Percentiles rank a stretch among this genome's conserved stretches.
Evolutionary conservation across 2,113 vertebrate species (phyloP).

Genomic region (Leucosticte australis): DNA sequence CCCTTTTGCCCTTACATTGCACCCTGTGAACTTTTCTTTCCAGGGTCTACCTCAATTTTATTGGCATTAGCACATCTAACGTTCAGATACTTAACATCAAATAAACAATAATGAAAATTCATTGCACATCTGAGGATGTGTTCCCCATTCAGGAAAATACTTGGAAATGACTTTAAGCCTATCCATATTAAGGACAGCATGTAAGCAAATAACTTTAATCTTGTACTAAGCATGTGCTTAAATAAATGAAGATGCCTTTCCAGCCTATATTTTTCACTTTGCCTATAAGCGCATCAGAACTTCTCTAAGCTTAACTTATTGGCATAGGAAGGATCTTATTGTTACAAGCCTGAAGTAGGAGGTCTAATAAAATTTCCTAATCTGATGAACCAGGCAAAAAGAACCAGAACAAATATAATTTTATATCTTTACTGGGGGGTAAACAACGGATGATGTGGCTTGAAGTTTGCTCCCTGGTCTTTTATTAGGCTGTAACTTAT

Average conservation of each 20-base stretch:
- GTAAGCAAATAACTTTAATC: slow-evolving; percentile 64
- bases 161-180: slow-evolving; percentile 49
- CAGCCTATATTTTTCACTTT: background rate
- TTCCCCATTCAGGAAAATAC: slow-evolving; percentile 34
- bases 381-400: slow-evolving; percentile 43
- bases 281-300: slow-evolving; percentile 22
- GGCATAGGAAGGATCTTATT: slow-evolving; percentile 17
- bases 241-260: slow-evolving; percentile 47
- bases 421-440: background rate
- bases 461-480: slow-evolving; percentile 15
- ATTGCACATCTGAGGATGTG: background rate
- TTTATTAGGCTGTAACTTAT: slow-evolving; percentile 28
- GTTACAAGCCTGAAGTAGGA: slow-evolving; percentile 4
- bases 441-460: background rate
- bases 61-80: background rate
- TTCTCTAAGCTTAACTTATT: slow-evolving; percentile 27
- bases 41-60: background rate
- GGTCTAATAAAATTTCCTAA: slow-evolving; percentile 52
- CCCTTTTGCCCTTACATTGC: rapidly evolving
- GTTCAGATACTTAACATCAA: background rate
- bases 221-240: slow-evolving; percentile 52
- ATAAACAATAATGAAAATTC: slow-evolving; percentile 47
- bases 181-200: slow-evolving; percentile 42
- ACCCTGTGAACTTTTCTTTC: background rate
- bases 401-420: slow-evolving; percentile 37